Evolutionary conservation across 2,888 invertebrate genomes (phyloP).

Genomic region (Drosophila maculinotata): DNA sequence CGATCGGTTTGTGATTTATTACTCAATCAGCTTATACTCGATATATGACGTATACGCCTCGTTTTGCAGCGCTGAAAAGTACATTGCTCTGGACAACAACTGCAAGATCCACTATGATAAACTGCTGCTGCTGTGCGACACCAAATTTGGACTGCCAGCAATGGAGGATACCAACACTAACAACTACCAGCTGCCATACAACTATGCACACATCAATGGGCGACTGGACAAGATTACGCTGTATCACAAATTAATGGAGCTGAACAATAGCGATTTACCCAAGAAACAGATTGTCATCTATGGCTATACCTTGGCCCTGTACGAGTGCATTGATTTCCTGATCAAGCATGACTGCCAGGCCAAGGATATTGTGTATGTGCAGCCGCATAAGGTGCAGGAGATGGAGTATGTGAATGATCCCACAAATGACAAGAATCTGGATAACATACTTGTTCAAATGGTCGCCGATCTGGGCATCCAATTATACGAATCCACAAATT

Average conservation of each 20-base stretch:
- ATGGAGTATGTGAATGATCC: constrained; percentile 55
- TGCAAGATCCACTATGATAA: constrained; percentile 73
- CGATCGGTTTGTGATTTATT: constrained; percentile 55
- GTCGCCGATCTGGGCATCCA: constrained; percentile 64
- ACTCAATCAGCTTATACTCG: neutral
- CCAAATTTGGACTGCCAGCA: constrained; percentile 50
- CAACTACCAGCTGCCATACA: constrained; percentile 49
- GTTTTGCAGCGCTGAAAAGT: constrained; percentile 46
- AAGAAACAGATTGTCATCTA: constrained; percentile 65
- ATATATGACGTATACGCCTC: neutral
- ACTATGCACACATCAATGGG: constrained; percentile 72
- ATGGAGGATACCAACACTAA: no score
- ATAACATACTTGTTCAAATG: constrained; percentile 61
- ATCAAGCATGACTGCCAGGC: constrained; percentile 61
- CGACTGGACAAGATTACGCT: constrained; percentile 78
- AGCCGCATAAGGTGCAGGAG: constrained; percentile 32
- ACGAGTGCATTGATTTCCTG: constrained; percentile 76
- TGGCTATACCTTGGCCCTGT: constrained; percentile 63
- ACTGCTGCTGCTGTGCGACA: constrained; percentile 64
- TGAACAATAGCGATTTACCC: constrained; percentile 3
- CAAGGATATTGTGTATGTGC: constrained; percentile 56
- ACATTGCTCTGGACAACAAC: constrained; percentile 54
- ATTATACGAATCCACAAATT: constrained; percentile 44
- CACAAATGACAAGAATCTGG: constrained; percentile 59
- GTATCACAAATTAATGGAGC: constrained; percentile 70